Evolutionary conservation across 2,113 vertebrate genomes (phyloP), one percentile per base, ranked within the genome.

Genomic region (Esox niger): DNA sequence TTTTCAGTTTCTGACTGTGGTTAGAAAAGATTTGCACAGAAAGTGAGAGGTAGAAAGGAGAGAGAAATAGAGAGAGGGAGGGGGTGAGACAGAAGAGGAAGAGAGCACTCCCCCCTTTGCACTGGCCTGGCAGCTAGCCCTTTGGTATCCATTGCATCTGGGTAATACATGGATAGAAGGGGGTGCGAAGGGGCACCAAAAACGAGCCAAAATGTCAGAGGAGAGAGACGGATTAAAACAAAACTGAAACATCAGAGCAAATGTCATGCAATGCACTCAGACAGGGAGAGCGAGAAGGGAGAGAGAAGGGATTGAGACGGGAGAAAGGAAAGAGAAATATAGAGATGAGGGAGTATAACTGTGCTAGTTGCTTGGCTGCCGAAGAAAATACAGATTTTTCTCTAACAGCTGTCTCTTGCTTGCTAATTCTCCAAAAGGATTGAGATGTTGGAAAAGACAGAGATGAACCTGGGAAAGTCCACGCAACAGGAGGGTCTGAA

Each of bases 361-460:
- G 38, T 4, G 17, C 3, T 4, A 43, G 38, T 43, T n/a, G n/a
- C n/a, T n/a, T 52, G 15, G 47, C 47, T 4, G n/a, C 15, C 47
- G 21, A n/a, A 52, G 17, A 52, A n/a, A 52, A 52, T 11, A 52
- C 47, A 52, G 7, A 21, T 52, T 9, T 52, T 11, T 52, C 47
- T 83, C 76, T 78, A 66, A 89, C 89, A 90, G 85, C 86, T 86
- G 84, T 87, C 90, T 88, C 74, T n/a, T 76, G 88, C 90, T 80
- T 68, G 72, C 79, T 86, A 74, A 74, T 70, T 70, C 77, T 79
- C 73, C 74, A 77, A 31, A 56, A 73, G 69, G 73, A 62, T 66
- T 6, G 21, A 62, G 32, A 56, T 20, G 31, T 7, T 54, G 52
- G 35, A 29, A 2, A 54, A 13, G 56, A 52, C 33, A 7, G 32